These are phyloP conservation scores for Apteryx owenii DNA, from an alignment of 2,113 vertebrate genomes.

Conservation along the genomic window DNA sequence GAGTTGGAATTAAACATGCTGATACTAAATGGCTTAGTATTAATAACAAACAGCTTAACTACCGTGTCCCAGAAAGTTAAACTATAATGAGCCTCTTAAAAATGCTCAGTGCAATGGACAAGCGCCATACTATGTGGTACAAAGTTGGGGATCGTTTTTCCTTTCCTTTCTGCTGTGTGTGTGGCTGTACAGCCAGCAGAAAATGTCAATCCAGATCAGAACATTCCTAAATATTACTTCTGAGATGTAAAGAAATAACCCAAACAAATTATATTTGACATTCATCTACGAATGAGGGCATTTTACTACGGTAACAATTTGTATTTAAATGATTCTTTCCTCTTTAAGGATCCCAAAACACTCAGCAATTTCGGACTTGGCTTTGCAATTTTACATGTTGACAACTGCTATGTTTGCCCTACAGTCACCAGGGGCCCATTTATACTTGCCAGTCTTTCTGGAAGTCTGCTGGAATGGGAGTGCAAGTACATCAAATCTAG, in stretches of 20 bases:
- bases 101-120: not conserved
- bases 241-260: not conserved
- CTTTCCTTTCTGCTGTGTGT: not conserved
- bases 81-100: slow-evolving; percentile 42
- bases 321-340: not conserved
- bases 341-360: not conserved
- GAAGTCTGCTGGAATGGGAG: not conserved
- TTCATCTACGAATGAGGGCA: not conserved
- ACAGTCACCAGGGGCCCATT: fast-evolving
- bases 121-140: not conserved
- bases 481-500: not conserved
- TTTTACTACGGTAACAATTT: not conserved
- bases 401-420: not conserved
- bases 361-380: not conserved
- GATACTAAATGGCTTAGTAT: slow-evolving; percentile 47
- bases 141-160: not conserved
- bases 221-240: not conserved
- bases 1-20: slow-evolving; percentile 1
- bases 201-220: not conserved
- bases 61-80: slow-evolving; percentile 31
- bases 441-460: not conserved
- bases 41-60: slow-evolving; percentile 40
- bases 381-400: not conserved
- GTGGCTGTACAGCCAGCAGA: not conserved
- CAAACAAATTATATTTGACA: not conserved